phyloP scores from a whole-genome alignment of 1,140 invertebrate species.

The Asobara japonica region DNA sequence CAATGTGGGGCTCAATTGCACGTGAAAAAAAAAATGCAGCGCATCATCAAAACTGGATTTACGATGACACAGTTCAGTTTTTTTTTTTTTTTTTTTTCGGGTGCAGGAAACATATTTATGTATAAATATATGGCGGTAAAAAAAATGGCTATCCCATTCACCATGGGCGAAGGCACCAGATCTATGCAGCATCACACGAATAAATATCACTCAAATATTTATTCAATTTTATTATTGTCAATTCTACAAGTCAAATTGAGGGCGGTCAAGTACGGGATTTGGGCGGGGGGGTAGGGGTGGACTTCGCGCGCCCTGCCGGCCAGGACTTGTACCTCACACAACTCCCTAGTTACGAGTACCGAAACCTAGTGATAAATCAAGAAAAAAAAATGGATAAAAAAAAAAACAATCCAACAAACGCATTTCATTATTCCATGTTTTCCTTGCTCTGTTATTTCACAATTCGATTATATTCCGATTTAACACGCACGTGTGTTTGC shows the following conservation, averaged over 20 bases:
- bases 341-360: constrained; percentile 69
- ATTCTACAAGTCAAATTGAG: constrained; percentile 43
- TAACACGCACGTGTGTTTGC: not conserved
- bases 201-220: not conserved
- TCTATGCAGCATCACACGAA: constrained; percentile 30
- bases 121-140: constrained; percentile 18
- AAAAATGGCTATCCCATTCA: constrained; percentile 9
- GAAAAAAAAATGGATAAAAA: too few species aligned
- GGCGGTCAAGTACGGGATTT: constrained; percentile 63
- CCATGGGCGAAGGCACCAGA: constrained; percentile 40
- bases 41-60: not conserved
- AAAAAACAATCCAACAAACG: too few species aligned
- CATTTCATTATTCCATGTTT: constrained; percentile 26
- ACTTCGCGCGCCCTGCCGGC: constrained; percentile 66
- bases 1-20: constrained; percentile 7
- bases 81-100: constrained; percentile 24
- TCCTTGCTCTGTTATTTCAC: not conserved
- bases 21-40: not conserved
- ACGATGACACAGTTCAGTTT: constrained; percentile 28
- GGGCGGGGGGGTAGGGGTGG: constrained; percentile 61
- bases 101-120: constrained; percentile 26
- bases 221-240: constrained; percentile 9
- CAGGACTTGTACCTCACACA: constrained; percentile 69
- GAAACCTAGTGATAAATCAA: constrained; percentile 57
- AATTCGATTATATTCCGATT: constrained; percentile 1